A percentile compares a stretch with the other conserved stretches of the same genome.
Conservation (phyloP, 2,113 vertebrate species). For the Paramisgurnus dabryanus region DNA sequence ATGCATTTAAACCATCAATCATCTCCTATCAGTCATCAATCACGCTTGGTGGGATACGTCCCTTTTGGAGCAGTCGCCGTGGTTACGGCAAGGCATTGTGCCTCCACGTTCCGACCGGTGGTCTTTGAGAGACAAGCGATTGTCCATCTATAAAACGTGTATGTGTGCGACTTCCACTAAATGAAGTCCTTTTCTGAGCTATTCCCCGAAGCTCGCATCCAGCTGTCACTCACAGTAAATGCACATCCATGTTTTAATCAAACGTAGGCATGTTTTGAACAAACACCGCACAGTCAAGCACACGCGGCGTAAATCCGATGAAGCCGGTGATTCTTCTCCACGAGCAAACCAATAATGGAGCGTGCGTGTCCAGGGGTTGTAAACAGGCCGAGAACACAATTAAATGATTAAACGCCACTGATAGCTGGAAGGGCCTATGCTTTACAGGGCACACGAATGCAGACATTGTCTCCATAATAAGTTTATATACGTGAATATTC, state of each 20-base stretch:
- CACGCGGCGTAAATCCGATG: conserved; percentile 16
- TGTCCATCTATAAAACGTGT: background rate
- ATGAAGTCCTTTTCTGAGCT: conserved; percentile 19
- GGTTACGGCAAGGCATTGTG: conserved; percentile 21
- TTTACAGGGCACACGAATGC: conserved; percentile 31
- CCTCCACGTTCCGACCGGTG: background rate
- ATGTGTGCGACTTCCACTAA: background rate
- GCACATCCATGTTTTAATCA: conserved; percentile 43
- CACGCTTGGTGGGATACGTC: conserved; percentile 38
- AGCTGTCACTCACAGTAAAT: conserved; percentile 35
- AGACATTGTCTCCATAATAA: conserved; percentile 32
- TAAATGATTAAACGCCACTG: conserved; percentile 44
- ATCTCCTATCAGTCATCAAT: conserved; percentile 50
- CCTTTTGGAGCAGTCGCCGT: conserved; percentile 40
- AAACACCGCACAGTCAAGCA: conserved; percentile 16
- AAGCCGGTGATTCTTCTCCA: conserved; percentile 25
- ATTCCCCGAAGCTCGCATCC: conserved; percentile 17
- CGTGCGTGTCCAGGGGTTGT: conserved; percentile 6
- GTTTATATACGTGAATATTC: conserved; percentile 38
- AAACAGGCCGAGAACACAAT: conserved; percentile 33
- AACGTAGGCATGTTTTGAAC: conserved; percentile 19
- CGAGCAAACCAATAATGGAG: background rate
- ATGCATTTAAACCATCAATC: conserved; percentile 43
- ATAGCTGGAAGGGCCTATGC: conserved; percentile 43
- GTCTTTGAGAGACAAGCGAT: conserved; percentile 8